Evolutionary conservation across 2,797 vertebrate species (phyloP).

Genomic region (Borostomias antarcticus): DNA sequence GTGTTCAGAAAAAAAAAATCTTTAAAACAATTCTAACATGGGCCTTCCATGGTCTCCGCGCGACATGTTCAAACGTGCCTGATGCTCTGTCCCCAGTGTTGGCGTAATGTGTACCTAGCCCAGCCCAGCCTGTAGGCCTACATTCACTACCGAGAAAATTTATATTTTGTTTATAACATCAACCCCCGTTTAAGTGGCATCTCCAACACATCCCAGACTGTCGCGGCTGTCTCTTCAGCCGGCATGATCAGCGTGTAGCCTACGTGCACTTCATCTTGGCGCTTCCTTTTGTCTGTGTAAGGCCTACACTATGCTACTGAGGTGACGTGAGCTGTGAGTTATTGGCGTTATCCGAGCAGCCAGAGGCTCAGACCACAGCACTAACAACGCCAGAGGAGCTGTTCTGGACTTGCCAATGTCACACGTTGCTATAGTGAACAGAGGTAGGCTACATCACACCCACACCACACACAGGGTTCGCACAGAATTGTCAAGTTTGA

Average conservation of each 20-base stretch:
- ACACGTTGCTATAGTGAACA: not conserved
- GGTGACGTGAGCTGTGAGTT: conserved; percentile 68
- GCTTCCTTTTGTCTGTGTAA: conserved; percentile 67
- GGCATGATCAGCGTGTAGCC: not conserved
- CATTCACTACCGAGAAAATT: not conserved
- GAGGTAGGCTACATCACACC: not conserved
- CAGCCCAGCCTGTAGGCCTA: no score
- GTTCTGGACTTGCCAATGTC: conserved; percentile 76
- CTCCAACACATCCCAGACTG: not conserved
- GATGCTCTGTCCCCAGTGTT: not conserved
- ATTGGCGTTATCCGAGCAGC: conserved; percentile 63
- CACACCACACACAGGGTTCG: conserved; percentile 29
- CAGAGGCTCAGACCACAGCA: conserved; percentile 65
- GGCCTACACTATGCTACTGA: no score
- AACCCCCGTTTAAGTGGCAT: not conserved
- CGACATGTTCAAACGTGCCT: no score
- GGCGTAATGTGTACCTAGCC: no score
- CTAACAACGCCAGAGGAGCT: conserved; percentile 73
- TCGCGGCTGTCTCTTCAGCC: not conserved
- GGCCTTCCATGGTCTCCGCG: not conserved
- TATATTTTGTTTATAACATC: no score
- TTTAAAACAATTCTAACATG: not conserved
- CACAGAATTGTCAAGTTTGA: not conserved
- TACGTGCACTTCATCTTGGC: conserved; percentile 38
- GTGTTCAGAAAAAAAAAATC: not conserved